These are phyloP conservation scores for Ganaspis brasiliensis DNA, from an alignment of 2,888 invertebrate genomes.

Conservation along the genomic window DNA sequence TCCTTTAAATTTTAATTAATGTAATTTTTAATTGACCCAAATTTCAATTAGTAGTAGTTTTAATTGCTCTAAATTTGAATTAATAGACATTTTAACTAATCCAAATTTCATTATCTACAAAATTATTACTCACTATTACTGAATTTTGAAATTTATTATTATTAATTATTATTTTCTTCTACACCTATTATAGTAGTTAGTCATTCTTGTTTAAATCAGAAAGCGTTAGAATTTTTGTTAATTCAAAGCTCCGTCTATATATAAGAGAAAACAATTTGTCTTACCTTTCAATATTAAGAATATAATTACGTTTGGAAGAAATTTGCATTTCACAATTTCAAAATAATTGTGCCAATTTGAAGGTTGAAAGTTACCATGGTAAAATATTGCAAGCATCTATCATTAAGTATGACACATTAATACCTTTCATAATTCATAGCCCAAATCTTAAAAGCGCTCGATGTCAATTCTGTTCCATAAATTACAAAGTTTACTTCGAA, in stretches of 20 bases:
- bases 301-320: not conserved
- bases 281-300: not conserved
- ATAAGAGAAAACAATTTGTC: not conserved
- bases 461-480: not conserved
- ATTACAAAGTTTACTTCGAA: not conserved
- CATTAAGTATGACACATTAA: conserved; percentile 3
- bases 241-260: not conserved
- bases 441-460: not conserved
- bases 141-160: too few relatives aligned
- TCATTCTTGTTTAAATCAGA: too few relatives aligned
- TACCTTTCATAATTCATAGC: not conserved
- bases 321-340: not conserved
- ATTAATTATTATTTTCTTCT: too few relatives aligned
- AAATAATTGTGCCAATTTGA: conserved; percentile 15
- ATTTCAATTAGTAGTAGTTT: too few relatives aligned
- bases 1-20: too few relatives aligned
- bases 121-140: too few relatives aligned
- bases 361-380: not conserved
- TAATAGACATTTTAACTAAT: too few relatives aligned
- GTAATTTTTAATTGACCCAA: too few relatives aligned
- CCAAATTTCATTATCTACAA: too few relatives aligned
- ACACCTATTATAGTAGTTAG: too few relatives aligned
- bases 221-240: too few relatives aligned
- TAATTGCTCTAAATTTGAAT: too few relatives aligned
- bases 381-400: conserved; percentile 15